phyloP scores from a whole-genome alignment of 2,888 invertebrate species.

The Melangyna quadrimaculata region DNA sequence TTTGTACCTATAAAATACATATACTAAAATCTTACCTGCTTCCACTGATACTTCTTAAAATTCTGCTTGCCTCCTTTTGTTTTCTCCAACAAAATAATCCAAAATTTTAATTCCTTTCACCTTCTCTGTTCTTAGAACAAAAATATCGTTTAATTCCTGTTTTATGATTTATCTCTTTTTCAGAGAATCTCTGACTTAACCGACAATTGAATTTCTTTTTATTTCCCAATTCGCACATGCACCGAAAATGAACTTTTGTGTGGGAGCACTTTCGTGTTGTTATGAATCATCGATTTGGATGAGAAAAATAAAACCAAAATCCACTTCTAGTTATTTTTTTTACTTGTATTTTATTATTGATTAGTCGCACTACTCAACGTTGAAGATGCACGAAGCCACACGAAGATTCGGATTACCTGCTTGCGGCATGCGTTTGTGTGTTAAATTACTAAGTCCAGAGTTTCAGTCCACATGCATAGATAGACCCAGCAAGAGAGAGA shows the following conservation, averaged over 20 bases:
- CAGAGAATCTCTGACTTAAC: conserved; percentile 2
- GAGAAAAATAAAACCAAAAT: conserved; percentile 37
- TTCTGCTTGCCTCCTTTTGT: background rate
- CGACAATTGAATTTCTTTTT: conserved; percentile 11
- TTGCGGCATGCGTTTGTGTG: conserved; percentile 33
- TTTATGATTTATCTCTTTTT: background rate
- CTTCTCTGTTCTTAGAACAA: background rate
- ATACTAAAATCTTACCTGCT: conserved; percentile 44
- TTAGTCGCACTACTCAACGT: conserved; percentile 53
- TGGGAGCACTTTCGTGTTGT: conserved; percentile 37
- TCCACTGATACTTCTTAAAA: conserved; percentile 21
- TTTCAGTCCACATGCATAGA: conserved; percentile 8
- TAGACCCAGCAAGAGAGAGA: background rate
- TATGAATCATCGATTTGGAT: conserved; percentile 58
- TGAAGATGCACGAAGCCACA: conserved; percentile 11
- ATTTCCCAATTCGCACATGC: conserved; percentile 42
- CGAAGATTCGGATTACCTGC: conserved; percentile 9
- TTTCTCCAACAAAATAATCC: conserved; percentile 7
- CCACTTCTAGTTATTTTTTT: conserved; percentile 8
- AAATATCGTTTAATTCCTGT: conserved; percentile 7
- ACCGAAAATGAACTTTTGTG: conserved; percentile 37
- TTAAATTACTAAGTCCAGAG: conserved; percentile 38
- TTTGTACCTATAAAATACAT: background rate
- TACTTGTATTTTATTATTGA: conserved; percentile 45
- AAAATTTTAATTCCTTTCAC: background rate